Evolutionary conservation across 2,797 vertebrate species (phyloP), one percentile per base, ranked within the genome.

Genomic region (Poecilia gillii): DNA sequence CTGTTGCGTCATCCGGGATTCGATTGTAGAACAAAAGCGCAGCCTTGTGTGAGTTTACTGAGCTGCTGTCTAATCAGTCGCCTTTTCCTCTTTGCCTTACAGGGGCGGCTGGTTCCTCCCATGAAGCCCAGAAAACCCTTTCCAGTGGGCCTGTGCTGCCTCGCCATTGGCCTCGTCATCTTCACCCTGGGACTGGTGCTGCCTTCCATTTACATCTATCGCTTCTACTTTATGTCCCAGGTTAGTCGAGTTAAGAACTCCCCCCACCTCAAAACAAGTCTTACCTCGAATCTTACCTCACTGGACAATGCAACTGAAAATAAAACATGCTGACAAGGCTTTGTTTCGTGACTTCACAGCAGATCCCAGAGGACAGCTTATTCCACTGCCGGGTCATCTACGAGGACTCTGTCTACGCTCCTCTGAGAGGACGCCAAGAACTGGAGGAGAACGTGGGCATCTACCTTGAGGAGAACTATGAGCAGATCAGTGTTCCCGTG

Each of bases 381-480:
- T 98, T 99, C 92, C 97, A 97, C 94, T 99, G 98, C 0, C 95
- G 97, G 0, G 95, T 99, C 66, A 86, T 98, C 76, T 99, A 97
- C 0, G 97, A 98, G 86, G 97, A 99, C 92, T 95, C 96, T 0
- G 88, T 97, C 59, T 97, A 96, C 28, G 96, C 97, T 0, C 97
- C 97, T 0, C 87, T 94, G 85, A 96, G 87, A 77, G 95, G 95
- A 1, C 95, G 96, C 36, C 94, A 98, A 90, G 97, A 98, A 81
- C 90, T 99, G 55, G 97, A 97, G 3, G 98, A 99, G 88, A 98
- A 98, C 0, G 97, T 99, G 1, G 96, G 97, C 88, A 98, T 99
- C 86, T 97, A 96, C 90, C 86, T 98, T 18, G 97, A 98, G 0
- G 97, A 99, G 70, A 97, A 98, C 94, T 98, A 98, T 0, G 97